phyloP scores from a whole-genome alignment of 2,888 invertebrate species.

The Charanyca ferruginea region DNA sequence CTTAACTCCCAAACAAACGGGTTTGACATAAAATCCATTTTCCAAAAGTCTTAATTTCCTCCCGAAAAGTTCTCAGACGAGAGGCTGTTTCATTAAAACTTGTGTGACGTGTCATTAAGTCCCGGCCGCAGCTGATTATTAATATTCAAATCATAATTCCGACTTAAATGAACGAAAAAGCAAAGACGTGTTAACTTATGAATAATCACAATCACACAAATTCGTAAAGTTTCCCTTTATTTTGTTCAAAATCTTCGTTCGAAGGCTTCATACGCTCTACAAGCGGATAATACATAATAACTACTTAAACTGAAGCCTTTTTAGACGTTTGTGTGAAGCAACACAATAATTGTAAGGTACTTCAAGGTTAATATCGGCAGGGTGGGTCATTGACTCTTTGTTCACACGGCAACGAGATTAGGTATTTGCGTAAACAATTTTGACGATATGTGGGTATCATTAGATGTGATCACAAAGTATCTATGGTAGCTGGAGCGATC shows the following conservation, averaged over 20 bases:
- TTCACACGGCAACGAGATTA: conserved; percentile 38
- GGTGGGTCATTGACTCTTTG: conserved; percentile 49
- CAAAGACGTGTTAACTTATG: conserved; percentile 84
- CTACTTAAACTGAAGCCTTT: conserved; percentile 60
- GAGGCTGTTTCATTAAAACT: conserved; percentile 88
- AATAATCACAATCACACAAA: conserved; percentile 73
- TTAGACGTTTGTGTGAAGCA: conserved; percentile 52
- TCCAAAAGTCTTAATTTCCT: conserved; percentile 81
- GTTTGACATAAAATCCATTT: conserved; percentile 80
- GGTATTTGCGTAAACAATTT: not conserved
- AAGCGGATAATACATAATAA: conserved; percentile 69
- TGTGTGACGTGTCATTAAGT: conserved; percentile 89
- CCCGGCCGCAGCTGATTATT: conserved; percentile 83
- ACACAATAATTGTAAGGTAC: conserved; percentile 56
- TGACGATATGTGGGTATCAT: not conserved
- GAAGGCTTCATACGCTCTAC: conserved; percentile 53
- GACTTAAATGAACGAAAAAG: conserved; percentile 83
- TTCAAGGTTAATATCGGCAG: conserved; percentile 61
- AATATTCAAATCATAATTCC: conserved; percentile 88
- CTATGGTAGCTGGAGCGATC: not conserved
- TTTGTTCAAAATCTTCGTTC: conserved; percentile 42
- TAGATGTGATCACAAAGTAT: too few relatives aligned
- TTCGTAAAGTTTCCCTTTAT: conserved; percentile 38
- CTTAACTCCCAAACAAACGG: conserved; percentile 68
- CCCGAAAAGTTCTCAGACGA: conserved; percentile 81